Conservation (phyloP, 2,113 vertebrate genomes). For the Leptosomus discolor region DNA sequence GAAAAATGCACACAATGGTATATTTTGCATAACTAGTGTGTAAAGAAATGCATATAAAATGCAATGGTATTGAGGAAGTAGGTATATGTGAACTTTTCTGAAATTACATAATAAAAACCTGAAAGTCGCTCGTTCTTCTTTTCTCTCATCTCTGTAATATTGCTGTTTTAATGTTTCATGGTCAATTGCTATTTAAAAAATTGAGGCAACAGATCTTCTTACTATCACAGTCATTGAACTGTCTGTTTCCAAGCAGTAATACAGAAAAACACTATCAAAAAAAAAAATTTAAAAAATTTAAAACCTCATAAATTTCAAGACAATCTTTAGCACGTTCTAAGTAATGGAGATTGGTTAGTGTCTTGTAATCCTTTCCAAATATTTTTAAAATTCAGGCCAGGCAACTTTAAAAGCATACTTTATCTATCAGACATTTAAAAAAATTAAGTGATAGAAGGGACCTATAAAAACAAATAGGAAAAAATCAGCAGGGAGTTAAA, state of each 20-base stretch:
- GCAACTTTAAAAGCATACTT: neutral
- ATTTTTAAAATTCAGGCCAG: neutral
- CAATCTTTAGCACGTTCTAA: neutral
- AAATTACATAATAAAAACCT: neutral
- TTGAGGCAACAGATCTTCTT: neutral
- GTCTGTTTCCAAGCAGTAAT: neutral
- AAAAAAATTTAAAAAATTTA: neutral
- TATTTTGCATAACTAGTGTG: neutral
- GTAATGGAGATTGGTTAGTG: neutral
- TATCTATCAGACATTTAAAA: neutral
- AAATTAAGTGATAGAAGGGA: neutral
- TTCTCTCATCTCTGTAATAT: neutral
- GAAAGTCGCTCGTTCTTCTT: neutral
- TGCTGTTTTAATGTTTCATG: neutral
- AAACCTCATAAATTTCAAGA: neutral
- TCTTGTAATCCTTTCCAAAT: neutral
- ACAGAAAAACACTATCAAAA: neutral
- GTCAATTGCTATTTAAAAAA: neutral
- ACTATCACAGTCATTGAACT: neutral
- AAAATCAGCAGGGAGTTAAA: neutral
- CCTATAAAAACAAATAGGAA: neutral
- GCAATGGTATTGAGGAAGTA: neutral
- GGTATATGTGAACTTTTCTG: neutral
- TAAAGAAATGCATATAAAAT: neutral
- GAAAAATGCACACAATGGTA: neutral